These are phyloP conservation scores for Trachymyrmex septentrionalis DNA, from an alignment of 1,140 invertebrate species.

Conservation along the genomic window DNA sequence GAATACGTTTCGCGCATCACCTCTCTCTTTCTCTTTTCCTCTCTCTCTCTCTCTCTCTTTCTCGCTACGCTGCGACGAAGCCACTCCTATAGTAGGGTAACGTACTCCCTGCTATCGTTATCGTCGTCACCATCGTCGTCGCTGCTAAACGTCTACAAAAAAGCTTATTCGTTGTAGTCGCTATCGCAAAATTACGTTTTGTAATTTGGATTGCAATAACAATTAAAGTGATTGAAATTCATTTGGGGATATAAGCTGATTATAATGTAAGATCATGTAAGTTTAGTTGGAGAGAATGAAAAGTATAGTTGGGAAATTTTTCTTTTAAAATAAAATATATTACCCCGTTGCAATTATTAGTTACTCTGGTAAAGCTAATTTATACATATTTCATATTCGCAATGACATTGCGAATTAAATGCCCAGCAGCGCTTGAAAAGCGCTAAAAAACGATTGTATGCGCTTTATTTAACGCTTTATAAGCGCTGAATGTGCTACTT, in stretches of 20 bases:
- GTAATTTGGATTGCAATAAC: neutral
- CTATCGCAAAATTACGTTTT: neutral
- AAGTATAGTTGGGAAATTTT: neutral
- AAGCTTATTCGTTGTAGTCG: constrained; percentile 47
- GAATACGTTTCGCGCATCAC: constrained; percentile 79
- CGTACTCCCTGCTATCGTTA: neutral
- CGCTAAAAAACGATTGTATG: no score
- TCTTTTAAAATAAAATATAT: neutral
- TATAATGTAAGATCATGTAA: neutral
- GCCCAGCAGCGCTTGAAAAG: no score
- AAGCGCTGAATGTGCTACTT: no score
- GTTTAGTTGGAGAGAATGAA: neutral
- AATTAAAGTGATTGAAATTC: neutral
- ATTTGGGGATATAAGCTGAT: neutral
- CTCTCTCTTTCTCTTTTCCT: constrained; percentile 52
- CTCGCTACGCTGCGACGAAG: constrained; percentile 51
- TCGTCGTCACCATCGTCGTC: neutral
- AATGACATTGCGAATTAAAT: neutral
- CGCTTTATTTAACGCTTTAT: no score
- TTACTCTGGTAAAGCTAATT: neutral
- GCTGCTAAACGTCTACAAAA: neutral
- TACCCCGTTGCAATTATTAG: neutral
- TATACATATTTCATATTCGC: neutral
- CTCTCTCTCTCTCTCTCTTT: constrained; percentile 46
- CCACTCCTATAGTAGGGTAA: constrained; percentile 55